Base-by-base conservation (phyloP, 2,113 vertebrate genomes). In the Melanostigma gelatinosum region DNA sequence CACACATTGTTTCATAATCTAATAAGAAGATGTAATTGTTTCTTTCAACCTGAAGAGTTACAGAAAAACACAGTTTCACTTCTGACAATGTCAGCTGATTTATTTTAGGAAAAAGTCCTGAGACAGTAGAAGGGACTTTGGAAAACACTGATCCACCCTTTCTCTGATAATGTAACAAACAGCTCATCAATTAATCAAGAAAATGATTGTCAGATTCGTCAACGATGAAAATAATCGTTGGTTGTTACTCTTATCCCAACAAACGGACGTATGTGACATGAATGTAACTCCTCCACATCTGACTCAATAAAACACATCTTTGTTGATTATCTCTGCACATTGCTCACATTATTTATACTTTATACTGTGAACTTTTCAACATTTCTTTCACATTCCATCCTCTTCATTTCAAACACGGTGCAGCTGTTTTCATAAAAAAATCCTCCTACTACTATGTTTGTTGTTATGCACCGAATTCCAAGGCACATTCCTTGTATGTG, bases 31-130 rank as follows among this genome's bases (percentile, higher is more conserved):
- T 24, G 40, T 27, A 24, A 57, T 0, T 11, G 34, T 57, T 55
- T 38, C 20, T 44, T 57, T 75, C 38, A 46, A 36, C 44, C 52
- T 57, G 8, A 34, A 62, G 9, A 22, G 57, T 58, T 63, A 16
- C 60, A 76, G 57, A 76, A 72, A 57, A 79, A 48, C 27, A 52
- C 29, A 62, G 50, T 54, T 36, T 62, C 42, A 40, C 15, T 36
- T 52, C 32, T 54, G 20, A 46, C 13, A 20, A 62, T 32, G 44
- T 60, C 15, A 40, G 16, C 32, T 52, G 5, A 72, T 77, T 29
- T 46, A 63, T 48, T 57, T 34, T 12, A 32, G 12, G 40, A 7
- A 50, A n/a, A 69, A 34, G 65, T 68, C 27, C 27, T 36, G 6
- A 69, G 18, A 34, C 52, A 52, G 63, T 63, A 24, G 24, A 62